Percentiles rank a stretch among this genome's conserved stretches.
Evolutionary conservation across 35 echinoderm and acorn worm species (phyloP).

Genomic region (Amphiura filiformis): DNA sequence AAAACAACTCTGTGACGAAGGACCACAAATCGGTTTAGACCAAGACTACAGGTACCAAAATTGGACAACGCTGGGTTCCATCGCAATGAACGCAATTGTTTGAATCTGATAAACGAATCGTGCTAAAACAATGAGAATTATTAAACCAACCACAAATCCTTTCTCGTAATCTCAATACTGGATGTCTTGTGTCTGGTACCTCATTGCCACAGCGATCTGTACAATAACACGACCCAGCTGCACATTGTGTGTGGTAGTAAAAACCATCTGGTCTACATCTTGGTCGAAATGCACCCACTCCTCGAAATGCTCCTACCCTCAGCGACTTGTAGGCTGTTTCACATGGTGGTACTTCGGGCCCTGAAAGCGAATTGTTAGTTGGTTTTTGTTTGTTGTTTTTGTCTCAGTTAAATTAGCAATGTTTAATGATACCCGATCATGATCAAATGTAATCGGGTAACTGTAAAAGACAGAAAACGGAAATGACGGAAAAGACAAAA

Average conservation of each 20-base stretch:
- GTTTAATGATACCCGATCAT: no score
- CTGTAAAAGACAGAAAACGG: no score
- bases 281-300: background rate
- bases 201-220: conserved; percentile 46
- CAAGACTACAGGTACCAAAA: background rate
- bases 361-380: no score
- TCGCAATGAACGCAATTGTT: background rate
- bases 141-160: conserved; percentile 32
- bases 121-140: no score
- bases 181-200: conserved; percentile 8
- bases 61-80: background rate
- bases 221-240: conserved; percentile 32
- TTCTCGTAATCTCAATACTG: background rate
- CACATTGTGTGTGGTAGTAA: conserved; percentile 45
- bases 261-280: conserved; percentile 27
- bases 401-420: no score
- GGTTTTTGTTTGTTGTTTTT: no score
- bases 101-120: no score
- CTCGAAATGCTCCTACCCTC: background rate
- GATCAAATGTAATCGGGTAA: no score
- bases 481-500: no score
- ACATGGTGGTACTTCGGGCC: conserved; percentile 4
- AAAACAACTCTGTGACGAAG: background rate
- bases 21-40: no score
- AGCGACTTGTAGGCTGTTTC: background rate